Conservation (phyloP, 2,888 invertebrate species). For the Andrena haemorrhoa region DNA sequence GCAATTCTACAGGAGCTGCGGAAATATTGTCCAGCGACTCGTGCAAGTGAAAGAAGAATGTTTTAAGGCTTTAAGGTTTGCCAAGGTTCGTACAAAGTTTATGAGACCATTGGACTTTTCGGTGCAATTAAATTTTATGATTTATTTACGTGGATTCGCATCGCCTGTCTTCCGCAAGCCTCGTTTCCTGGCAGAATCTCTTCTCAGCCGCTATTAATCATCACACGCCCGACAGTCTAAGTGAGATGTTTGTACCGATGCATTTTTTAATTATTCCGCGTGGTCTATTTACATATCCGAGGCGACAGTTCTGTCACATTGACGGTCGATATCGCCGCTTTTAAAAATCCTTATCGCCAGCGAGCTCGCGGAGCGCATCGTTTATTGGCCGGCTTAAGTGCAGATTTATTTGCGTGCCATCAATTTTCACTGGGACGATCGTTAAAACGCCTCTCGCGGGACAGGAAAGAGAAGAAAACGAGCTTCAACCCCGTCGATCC, state of each 20-base stretch:
- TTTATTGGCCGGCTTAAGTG: not conserved
- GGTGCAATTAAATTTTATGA: too few relatives aligned
- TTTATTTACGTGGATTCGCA: not conserved
- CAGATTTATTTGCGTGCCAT: conserved; percentile 19
- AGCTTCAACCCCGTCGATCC: conserved; percentile 22
- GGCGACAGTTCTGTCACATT: not conserved
- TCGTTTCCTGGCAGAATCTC: not conserved
- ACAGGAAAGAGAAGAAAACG: not conserved
- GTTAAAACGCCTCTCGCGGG: conserved; percentile 22
- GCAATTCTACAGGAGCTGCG: too few relatives aligned
- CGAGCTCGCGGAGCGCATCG: not conserved
- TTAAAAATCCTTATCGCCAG: conserved; percentile 25
- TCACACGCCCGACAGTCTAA: conserved; percentile 13
- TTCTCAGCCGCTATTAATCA: conserved; percentile 1
- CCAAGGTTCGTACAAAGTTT: not conserved
- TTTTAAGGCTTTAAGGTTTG: not conserved
- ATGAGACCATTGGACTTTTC: too few relatives aligned
- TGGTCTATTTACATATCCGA: not conserved
- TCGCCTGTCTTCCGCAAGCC: not conserved
- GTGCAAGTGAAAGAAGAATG: not conserved
- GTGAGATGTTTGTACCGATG: conserved; percentile 15
- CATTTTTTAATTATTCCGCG: not conserved
- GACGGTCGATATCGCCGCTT: not conserved
- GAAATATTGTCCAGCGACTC: not conserved
- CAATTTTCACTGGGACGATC: conserved; percentile 40